phyloP scores from a whole-genome alignment of 2,113 vertebrate species.

The Struthio camelus region DNA sequence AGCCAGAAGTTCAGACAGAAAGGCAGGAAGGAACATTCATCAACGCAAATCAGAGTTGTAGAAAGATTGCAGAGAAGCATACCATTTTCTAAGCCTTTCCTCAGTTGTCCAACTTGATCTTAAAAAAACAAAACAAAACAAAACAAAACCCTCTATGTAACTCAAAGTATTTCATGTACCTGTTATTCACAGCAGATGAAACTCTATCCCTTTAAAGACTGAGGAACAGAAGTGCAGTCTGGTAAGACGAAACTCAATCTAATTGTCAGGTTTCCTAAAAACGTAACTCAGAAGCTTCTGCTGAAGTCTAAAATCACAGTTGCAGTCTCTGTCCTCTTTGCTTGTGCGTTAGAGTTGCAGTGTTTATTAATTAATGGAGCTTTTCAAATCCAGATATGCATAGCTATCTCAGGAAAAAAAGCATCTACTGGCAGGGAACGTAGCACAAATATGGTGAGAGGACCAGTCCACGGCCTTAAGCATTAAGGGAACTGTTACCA shows the following conservation, averaged over 20 bases:
- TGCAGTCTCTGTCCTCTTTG: background rate
- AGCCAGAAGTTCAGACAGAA: background rate
- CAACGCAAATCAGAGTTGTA: background rate
- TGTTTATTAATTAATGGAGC: background rate
- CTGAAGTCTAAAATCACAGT: background rate
- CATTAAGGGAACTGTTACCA: background rate
- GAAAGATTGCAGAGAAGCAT: background rate
- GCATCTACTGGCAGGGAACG: fast-evolving
- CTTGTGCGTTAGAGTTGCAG: background rate
- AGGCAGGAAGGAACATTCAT: background rate
- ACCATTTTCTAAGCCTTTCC: background rate
- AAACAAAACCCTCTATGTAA: background rate
- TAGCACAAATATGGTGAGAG: background rate
- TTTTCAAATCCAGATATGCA: background rate
- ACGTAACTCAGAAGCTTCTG: background rate
- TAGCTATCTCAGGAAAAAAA: background rate
- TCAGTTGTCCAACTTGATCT: background rate
- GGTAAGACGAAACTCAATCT: background rate
- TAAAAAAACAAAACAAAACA: background rate
- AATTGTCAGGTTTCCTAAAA: background rate
- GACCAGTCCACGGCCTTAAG: background rate
- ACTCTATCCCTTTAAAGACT: background rate
- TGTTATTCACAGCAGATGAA: background rate
- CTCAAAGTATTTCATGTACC: background rate
- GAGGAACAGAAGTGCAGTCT: background rate